Evolutionary conservation across 2,888 invertebrate genomes (phyloP).

Genomic region (Quadroppia sp.): DNA sequence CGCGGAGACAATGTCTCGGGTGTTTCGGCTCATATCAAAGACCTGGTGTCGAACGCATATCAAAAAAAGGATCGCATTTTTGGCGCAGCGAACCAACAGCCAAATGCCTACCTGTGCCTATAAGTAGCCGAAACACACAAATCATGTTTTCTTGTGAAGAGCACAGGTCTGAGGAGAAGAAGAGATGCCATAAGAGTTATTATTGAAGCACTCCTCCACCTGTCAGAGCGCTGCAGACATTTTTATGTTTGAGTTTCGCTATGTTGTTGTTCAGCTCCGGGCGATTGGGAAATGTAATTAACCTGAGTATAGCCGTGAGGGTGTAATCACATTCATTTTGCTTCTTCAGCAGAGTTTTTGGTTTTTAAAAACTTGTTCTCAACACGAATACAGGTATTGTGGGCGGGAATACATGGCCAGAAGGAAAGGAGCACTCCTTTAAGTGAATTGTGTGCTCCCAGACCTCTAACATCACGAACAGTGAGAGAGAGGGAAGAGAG

Average conservation of each 20-base stretch:
- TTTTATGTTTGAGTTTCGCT: constrained; percentile 36
- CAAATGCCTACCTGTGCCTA: background rate
- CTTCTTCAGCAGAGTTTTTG: constrained; percentile 24
- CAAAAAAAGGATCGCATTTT: background rate
- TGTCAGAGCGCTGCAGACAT: constrained; percentile 34
- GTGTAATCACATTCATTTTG: constrained; percentile 38
- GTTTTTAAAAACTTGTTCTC: constrained; percentile 30
- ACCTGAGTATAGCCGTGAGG: constrained; percentile 38
- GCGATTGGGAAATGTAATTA: constrained; percentile 31
- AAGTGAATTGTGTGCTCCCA: constrained; percentile 33
- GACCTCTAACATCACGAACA: constrained; percentile 6
- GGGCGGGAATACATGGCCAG: constrained; percentile 33
- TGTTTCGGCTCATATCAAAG: constrained; percentile 32
- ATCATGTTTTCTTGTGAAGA: constrained; percentile 33
- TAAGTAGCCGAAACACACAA: constrained; percentile 31
- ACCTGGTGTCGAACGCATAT: background rate
- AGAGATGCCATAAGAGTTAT: constrained; percentile 37
- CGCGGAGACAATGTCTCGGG: background rate
- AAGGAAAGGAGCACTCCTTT: constrained; percentile 28
- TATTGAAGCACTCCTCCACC: constrained; percentile 36
- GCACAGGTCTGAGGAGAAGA: background rate
- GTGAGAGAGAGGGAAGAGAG: background rate
- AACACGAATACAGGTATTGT: constrained; percentile 24
- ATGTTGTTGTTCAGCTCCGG: constrained; percentile 25
- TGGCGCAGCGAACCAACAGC: background rate